phyloP scores from a whole-genome alignment of 2,797 vertebrate genomes.

The Sciurus carolinensis region DNA sequence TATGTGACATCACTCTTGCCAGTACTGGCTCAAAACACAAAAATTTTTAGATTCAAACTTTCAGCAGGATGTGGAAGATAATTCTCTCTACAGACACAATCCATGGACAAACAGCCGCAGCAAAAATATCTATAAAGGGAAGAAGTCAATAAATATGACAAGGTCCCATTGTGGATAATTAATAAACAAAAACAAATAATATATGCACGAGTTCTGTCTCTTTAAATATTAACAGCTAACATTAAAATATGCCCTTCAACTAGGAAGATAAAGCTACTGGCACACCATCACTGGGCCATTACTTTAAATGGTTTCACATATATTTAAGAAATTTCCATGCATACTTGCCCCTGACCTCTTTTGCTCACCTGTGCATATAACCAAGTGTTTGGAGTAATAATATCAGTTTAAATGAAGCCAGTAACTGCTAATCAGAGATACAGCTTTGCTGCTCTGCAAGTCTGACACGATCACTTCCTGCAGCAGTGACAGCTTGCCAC shows the following conservation, averaged over 20 bases:
- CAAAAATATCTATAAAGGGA: neutral
- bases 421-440: neutral
- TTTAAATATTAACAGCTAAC: neutral
- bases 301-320: slow-evolving; percentile 21
- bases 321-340: neutral
- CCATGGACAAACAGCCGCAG: neutral
- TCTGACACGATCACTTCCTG: neutral
- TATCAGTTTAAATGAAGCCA: neutral
- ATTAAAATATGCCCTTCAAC: neutral
- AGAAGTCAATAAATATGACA: neutral
- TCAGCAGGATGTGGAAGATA: neutral
- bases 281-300: neutral
- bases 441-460: neutral
- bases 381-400: neutral
- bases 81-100: neutral
- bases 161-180: neutral
- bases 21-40: neutral
- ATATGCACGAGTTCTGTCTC: neutral
- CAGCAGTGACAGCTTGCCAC: neutral
- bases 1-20: neutral
- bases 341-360: neutral
- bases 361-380: neutral
- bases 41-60: neutral
- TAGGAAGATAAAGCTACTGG: neutral
- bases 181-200: neutral